Conservation (phyloP, 1,140 invertebrate genomes). For the Orchesella cincta region DNA sequence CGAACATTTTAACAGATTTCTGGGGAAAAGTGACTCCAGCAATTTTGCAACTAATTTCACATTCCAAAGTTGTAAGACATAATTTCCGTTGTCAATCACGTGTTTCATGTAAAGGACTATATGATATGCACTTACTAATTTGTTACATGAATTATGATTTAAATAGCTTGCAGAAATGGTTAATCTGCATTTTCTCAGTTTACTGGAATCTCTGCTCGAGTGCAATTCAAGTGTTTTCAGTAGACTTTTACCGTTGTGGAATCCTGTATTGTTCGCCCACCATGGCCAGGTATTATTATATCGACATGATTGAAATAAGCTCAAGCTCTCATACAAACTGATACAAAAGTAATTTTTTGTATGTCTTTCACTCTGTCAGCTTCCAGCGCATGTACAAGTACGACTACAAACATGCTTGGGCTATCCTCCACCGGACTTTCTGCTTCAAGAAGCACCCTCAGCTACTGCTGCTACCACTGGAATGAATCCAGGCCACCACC, state of each 20-base stretch:
- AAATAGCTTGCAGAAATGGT: conserved; percentile 91
- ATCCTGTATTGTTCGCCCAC: conserved; percentile 86
- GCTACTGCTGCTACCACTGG: background rate
- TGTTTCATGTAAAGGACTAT: conserved; percentile 19
- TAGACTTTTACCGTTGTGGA: conserved; percentile 83
- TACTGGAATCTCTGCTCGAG: conserved; percentile 93
- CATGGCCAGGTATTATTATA: conserved; percentile 79
- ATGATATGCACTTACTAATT: background rate
- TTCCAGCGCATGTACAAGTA: conserved; percentile 85
- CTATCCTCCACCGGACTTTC: conserved; percentile 62
- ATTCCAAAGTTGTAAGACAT: conserved; percentile 83
- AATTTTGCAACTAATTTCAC: conserved; percentile 87
- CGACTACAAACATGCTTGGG: conserved; percentile 86
- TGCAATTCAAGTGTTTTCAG: conserved; percentile 89
- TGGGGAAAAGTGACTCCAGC: conserved; percentile 97
- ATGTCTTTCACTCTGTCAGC: conserved; percentile 60
- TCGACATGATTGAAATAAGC: too few relatives aligned
- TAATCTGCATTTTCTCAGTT: conserved; percentile 91
- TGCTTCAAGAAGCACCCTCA: background rate
- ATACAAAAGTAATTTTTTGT: background rate
- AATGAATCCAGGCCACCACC: background rate
- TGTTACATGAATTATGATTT: conserved; percentile 32
- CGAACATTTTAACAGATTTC: conserved; percentile 92
- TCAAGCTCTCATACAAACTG: background rate
- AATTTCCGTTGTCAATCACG: background rate